Percentiles rank a stretch among this genome's conserved stretches.
Evolutionary conservation across 2,113 vertebrate species (phyloP).

Genomic region (Caretta caretta): DNA sequence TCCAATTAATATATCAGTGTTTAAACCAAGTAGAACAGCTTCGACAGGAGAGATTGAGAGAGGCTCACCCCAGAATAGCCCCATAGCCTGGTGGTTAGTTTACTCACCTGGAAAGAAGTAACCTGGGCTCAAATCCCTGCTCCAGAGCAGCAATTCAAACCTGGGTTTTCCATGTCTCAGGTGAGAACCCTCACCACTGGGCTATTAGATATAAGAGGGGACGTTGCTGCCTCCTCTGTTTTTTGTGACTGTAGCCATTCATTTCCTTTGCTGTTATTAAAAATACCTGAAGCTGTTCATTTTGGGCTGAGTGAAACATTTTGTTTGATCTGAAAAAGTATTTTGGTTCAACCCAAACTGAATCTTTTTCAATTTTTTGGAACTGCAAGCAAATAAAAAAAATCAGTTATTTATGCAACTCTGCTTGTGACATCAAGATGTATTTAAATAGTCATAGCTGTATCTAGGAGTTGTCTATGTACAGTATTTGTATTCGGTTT

Average conservation of each 20-base stretch:
- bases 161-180: not conserved
- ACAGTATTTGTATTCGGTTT: conserved; percentile 21
- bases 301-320: not conserved
- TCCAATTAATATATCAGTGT: not conserved
- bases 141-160: not conserved
- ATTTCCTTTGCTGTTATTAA: not conserved
- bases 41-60: not conserved
- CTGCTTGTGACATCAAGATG: not conserved
- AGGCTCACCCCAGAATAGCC: not conserved
- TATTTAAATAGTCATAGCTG: not conserved
- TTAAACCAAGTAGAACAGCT: not conserved
- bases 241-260: not conserved
- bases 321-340: not conserved
- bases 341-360: not conserved
- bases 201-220: not conserved
- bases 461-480: not conserved
- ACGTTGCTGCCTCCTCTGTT: not conserved
- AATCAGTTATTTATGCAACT: not conserved
- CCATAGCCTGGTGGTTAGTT: not conserved
- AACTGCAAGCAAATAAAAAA: not conserved
- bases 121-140: not conserved
- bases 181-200: not conserved
- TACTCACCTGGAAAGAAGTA: not conserved
- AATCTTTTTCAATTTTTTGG: not conserved
- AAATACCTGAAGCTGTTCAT: not conserved